Conservation (phyloP, 2,797 vertebrate genomes). For the Coluber constrictor region DNA sequence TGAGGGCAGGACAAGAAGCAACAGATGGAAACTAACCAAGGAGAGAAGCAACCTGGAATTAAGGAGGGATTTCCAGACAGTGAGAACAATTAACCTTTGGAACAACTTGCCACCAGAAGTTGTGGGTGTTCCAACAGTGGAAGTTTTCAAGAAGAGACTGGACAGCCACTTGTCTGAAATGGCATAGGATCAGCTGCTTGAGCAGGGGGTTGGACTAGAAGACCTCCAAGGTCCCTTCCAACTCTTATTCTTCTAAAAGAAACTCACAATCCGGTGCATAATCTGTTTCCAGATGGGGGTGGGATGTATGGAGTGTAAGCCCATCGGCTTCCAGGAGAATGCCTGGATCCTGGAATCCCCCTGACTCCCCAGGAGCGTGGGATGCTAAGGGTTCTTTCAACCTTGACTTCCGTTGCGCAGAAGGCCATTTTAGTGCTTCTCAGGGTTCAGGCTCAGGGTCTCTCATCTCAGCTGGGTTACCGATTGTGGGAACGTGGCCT, state of each 20-base stretch:
- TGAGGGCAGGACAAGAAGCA: no score
- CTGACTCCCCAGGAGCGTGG: background rate
- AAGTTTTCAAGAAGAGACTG: no score
- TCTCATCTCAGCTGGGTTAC: background rate
- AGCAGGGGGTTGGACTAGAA: no score
- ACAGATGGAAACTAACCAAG: rapidly evolving
- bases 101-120: no score
- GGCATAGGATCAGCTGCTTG: no score
- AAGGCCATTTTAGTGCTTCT: background rate
- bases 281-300: slow-evolving; percentile 35
- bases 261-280: background rate
- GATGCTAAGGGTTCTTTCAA: background rate
- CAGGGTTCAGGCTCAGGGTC: background rate
- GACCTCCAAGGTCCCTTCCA: no score
- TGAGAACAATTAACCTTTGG: no score
- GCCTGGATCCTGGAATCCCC: background rate
- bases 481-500: background rate
- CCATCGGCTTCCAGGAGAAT: background rate
- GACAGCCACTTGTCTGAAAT: no score
- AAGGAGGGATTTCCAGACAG: no score
- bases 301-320: slow-evolving; percentile 7
- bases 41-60: no score
- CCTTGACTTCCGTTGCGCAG: background rate
- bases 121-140: no score
- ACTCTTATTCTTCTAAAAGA: no score